These are phyloP conservation scores for Hoplostethus atlanticus DNA, from an alignment of 2,797 vertebrate genomes.

Conservation along the genomic window DNA sequence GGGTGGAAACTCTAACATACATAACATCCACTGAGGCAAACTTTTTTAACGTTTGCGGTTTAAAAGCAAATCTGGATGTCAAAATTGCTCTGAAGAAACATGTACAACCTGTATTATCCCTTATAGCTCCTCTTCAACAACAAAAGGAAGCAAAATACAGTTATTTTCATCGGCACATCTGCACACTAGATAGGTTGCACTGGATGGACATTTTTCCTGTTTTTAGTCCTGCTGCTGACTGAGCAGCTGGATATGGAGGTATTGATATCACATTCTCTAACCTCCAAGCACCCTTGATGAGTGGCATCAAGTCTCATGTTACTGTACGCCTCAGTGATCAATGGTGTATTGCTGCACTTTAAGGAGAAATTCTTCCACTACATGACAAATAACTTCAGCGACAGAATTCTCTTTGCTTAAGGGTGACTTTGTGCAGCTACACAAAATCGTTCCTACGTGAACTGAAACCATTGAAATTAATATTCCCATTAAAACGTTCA, in stretches of 20 bases:
- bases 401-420: conserved; percentile 2
- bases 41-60: conserved; percentile 18
- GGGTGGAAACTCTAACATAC: background rate
- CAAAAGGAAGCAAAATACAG: conserved; percentile 2
- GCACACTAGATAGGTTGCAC: background rate
- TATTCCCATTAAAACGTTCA: conserved; percentile 23
- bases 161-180: background rate
- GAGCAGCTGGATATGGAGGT: conserved; percentile 35
- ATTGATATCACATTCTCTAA: conserved; percentile 45
- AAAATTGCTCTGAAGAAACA: conserved; percentile 8
- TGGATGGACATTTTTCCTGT: background rate
- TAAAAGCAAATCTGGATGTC: conserved; percentile 23
- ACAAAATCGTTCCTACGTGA: conserved; percentile 21
- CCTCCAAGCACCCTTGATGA: conserved; percentile 42
- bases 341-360: conserved; percentile 31
- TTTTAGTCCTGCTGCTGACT: conserved; percentile 33
- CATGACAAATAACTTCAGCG: conserved; percentile 10
- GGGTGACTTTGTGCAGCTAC: conserved; percentile 33
- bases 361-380: conserved; percentile 36
- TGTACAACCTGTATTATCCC: background rate
- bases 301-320: conserved; percentile 49
- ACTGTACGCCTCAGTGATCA: conserved; percentile 44
- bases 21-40: background rate
- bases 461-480: conserved; percentile 4
- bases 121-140: conserved; percentile 3